phyloP scores from a whole-genome alignment of 1,140 invertebrate genomes.

The Psix sp. region DNA sequence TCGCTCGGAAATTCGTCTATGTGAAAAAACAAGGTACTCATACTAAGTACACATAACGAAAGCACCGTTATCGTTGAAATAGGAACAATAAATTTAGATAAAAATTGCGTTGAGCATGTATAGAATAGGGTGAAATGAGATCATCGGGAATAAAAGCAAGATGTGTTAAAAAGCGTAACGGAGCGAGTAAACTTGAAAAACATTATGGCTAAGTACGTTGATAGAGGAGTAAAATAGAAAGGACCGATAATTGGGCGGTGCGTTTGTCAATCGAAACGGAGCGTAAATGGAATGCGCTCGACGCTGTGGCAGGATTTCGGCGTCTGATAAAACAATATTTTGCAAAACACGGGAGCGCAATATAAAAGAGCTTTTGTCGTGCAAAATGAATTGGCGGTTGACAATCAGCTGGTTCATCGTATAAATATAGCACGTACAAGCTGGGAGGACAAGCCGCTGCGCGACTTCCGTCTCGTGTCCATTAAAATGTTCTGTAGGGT shows the following conservation, averaged over 20 bases:
- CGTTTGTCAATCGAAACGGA: background rate
- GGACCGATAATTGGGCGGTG: conserved; percentile 1
- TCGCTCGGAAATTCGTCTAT: too few species aligned
- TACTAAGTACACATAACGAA: too few species aligned
- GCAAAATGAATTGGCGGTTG: conserved; percentile 43
- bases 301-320: too few species aligned
- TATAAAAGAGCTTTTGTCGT: conserved; percentile 25
- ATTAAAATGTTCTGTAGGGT: conserved; percentile 50
- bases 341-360: background rate
- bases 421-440: conserved; percentile 43
- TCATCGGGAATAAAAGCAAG: too few species aligned
- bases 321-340: conserved; percentile 39
- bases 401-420: conserved; percentile 33
- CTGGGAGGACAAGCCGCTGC: conserved; percentile 13
- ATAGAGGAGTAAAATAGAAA: too few species aligned
- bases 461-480: conserved; percentile 29
- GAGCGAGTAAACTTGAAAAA: background rate
- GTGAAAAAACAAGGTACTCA: too few species aligned
- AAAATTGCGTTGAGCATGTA: too few species aligned
- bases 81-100: too few species aligned
- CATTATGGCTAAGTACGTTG: too few species aligned
- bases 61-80: too few species aligned
- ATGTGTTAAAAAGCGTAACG: background rate
- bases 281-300: too few species aligned
- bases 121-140: too few species aligned